Evolutionary conservation across 2,888 invertebrate species (phyloP).

Genomic region (Chirona hameri): DNA sequence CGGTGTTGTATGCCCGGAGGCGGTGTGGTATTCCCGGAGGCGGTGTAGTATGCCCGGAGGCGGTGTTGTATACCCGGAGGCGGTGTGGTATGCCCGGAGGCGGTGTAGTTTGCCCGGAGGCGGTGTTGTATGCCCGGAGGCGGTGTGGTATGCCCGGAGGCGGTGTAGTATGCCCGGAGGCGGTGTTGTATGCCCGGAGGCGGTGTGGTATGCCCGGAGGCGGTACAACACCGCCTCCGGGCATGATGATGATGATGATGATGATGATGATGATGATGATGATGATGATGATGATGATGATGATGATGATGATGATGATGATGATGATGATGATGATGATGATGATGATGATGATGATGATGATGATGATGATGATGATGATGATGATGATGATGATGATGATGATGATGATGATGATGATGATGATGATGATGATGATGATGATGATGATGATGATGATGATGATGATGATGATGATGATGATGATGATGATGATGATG

Average conservation of each 20-base stretch:
- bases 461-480: constrained; percentile 22
- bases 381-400: constrained; percentile 22
- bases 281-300: constrained; percentile 22
- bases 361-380: constrained; percentile 22
- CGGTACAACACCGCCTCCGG: too few relatives aligned
- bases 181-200: too few relatives aligned
- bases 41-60: too few relatives aligned
- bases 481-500: constrained; percentile 22
- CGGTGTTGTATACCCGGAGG: too few relatives aligned
- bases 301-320: constrained; percentile 22
- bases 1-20: too few relatives aligned
- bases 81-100: too few relatives aligned
- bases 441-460: constrained; percentile 22
- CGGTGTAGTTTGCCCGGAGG: too few relatives aligned
- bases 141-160: too few relatives aligned
- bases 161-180: too few relatives aligned
- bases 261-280: constrained; percentile 22
- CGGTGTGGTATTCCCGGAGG: too few relatives aligned
- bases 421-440: constrained; percentile 22
- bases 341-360: constrained; percentile 22
- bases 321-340: constrained; percentile 22
- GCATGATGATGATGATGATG: constrained; percentile 9
- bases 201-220: too few relatives aligned
- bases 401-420: constrained; percentile 22
- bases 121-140: too few relatives aligned